Percentiles rank a stretch among this genome's conserved stretches.
These are phyloP conservation scores for Lucilia cuprina DNA, from an alignment of 1,140 invertebrate species.

Conservation along the genomic window DNA sequence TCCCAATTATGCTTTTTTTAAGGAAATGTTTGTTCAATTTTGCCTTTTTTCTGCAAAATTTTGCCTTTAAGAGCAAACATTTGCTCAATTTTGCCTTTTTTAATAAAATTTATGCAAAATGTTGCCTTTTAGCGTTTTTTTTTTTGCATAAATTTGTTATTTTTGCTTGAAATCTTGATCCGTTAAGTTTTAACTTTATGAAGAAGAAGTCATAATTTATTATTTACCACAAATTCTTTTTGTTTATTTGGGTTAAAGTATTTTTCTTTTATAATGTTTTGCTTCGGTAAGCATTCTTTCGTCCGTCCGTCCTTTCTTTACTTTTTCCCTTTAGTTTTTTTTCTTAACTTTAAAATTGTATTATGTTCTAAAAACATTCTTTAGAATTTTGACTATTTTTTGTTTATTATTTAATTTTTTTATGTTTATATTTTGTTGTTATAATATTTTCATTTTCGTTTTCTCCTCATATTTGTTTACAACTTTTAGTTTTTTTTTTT, in stretches of 20 bases:
- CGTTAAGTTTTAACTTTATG: no score
- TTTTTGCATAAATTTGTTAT: no score
- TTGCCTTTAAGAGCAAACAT: no score
- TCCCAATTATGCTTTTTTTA: no score
- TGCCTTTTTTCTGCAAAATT: no score
- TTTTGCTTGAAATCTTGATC: no score
- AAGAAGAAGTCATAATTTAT: not conserved
- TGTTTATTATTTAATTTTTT: not conserved
- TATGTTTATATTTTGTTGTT: not conserved
- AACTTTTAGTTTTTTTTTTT: slow-evolving; percentile 16
- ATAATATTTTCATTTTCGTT: slow-evolving; percentile 3
- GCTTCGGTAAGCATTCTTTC: not conserved
- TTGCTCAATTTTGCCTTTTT: no score
- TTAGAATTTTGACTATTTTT: not conserved
- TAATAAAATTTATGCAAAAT: no score
- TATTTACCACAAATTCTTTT: not conserved
- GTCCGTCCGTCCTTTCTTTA: not conserved
- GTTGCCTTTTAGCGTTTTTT: no score
- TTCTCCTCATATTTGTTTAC: slow-evolving; percentile 17
- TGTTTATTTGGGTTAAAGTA: slow-evolving; percentile 1
- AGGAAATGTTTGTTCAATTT: no score
- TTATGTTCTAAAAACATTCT: not conserved
- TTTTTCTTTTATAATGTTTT: not conserved
- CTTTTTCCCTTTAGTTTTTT: not conserved
- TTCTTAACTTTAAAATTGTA: not conserved